Conservation (phyloP, 2,888 invertebrate genomes). For the Brassicogethes aeneus region DNA sequence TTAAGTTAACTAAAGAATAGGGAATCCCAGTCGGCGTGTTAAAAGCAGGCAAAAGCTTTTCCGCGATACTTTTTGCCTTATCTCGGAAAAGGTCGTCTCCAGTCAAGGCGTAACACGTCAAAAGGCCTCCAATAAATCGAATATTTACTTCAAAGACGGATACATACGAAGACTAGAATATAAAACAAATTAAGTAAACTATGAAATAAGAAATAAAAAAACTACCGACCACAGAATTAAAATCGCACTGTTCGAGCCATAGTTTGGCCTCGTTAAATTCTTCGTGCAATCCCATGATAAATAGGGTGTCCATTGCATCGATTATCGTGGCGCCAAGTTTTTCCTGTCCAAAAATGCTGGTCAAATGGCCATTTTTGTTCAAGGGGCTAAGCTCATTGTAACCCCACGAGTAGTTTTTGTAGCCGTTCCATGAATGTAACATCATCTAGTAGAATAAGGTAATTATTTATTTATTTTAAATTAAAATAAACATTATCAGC, state of each 20-base stretch:
- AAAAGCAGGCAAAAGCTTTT: conserved; percentile 92
- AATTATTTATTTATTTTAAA: too few relatives aligned
- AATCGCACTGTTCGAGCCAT: too few relatives aligned
- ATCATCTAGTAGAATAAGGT: too few relatives aligned
- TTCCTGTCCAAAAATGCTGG: conserved; percentile 80
- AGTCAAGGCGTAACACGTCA: conserved; percentile 91
- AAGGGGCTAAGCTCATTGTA: conserved; percentile 94
- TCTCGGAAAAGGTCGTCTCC: conserved; percentile 89
- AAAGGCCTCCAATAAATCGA: conserved; percentile 90
- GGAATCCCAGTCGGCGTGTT: conserved; percentile 96
- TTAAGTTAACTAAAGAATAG: conserved; percentile 85
- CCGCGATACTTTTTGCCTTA: conserved; percentile 87
- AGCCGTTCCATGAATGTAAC: conserved; percentile 96
- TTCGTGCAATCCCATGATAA: conserved; percentile 90
- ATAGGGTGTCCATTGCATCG: conserved; percentile 93
- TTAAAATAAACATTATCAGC: too few relatives aligned
- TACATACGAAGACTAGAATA: conserved; percentile 74
- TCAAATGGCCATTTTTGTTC: conserved; percentile 79
- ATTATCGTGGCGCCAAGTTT: conserved; percentile 90
- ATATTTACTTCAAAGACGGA: conserved; percentile 99
- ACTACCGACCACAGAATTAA: too few relatives aligned
- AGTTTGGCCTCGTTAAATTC: conserved; percentile 90
- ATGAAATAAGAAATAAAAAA: too few relatives aligned
- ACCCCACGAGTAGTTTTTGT: conserved; percentile 96
- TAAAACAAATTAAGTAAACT: too few relatives aligned